A percentile compares a stretch with the other conserved stretches of the same genome.
phyloP scores from a whole-genome alignment of 1,140 invertebrate species.

The Protaetia brevitarsis region DNA sequence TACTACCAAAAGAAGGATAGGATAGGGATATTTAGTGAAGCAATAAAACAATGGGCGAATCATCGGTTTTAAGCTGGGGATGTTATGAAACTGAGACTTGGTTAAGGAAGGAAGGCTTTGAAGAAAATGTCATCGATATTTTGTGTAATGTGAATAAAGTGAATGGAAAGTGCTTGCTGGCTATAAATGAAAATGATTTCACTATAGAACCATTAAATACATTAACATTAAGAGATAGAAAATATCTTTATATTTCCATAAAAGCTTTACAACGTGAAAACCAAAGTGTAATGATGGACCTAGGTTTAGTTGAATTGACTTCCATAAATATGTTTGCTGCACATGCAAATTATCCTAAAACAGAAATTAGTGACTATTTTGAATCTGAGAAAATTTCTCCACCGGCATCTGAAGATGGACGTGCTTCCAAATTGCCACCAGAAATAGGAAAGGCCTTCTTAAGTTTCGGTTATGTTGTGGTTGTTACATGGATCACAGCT shows the following conservation, averaged over 20 bases:
- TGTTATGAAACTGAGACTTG: slow-evolving; percentile 60
- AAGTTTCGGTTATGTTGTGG: slow-evolving; percentile 86
- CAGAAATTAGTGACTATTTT: slow-evolving; percentile 43
- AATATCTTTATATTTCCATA: slow-evolving; percentile 66
- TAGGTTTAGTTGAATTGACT: slow-evolving; percentile 53
- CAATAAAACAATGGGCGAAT: slow-evolving; percentile 31
- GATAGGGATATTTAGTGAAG: neutral
- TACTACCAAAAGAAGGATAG: neutral
- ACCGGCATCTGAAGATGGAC: slow-evolving; percentile 51
- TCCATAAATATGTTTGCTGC: slow-evolving; percentile 47
- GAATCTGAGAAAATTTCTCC: slow-evolving; percentile 44
- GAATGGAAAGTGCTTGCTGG: slow-evolving; percentile 72
- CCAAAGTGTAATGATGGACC: slow-evolving; percentile 51
- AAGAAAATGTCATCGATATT: slow-evolving; percentile 39
- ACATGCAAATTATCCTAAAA: slow-evolving; percentile 26
- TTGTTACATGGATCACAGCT: slow-evolving; percentile 94
- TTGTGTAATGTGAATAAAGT: slow-evolving; percentile 63
- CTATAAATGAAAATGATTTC: slow-evolving; percentile 73
- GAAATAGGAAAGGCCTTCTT: slow-evolving; percentile 83
- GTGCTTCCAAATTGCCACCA: slow-evolving; percentile 58
- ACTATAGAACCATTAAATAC: slow-evolving; percentile 58
- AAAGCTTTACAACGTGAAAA: slow-evolving; percentile 62
- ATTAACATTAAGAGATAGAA: slow-evolving; percentile 68
- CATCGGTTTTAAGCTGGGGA: slow-evolving; percentile 59
- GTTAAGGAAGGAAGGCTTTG: slow-evolving; percentile 58